Evolutionary conservation across 1,140 invertebrate species (phyloP).

Genomic region (Halesus radiatus): DNA sequence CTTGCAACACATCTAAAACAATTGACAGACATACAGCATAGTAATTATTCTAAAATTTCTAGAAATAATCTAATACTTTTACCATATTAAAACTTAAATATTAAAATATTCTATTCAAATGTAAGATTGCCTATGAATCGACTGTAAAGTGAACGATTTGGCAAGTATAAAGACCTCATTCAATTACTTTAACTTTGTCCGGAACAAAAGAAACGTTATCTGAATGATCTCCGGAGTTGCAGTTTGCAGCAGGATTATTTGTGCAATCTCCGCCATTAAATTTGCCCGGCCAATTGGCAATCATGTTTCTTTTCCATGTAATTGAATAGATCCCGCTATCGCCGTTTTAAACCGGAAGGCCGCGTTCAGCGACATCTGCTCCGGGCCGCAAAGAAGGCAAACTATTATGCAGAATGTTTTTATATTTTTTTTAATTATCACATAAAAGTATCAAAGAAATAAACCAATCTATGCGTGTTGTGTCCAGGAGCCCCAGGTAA

Average conservation of each 20-base stretch:
- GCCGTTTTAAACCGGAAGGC: background rate
- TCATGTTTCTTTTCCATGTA: conserved; percentile 56
- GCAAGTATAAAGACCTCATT: conserved; percentile 18
- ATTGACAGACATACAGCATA: too few species aligned
- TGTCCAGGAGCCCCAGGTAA: too few species aligned
- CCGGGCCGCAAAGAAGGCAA: background rate
- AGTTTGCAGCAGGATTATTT: conserved; percentile 4
- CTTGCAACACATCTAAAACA: too few species aligned
- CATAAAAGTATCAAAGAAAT: too few species aligned
- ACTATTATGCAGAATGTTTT: too few species aligned
- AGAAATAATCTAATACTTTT: too few species aligned
- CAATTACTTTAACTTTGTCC: conserved; percentile 23
- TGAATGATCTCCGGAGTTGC: conserved; percentile 16
- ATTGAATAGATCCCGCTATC: conserved; percentile 54
- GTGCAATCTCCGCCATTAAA: conserved; percentile 52
- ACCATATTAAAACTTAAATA: too few species aligned
- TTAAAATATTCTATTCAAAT: background rate
- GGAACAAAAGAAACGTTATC: conserved; percentile 5
- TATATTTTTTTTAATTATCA: too few species aligned
- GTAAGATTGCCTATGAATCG: conserved; percentile 4
- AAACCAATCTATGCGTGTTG: too few species aligned
- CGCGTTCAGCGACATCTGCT: background rate
- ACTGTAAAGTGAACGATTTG: background rate
- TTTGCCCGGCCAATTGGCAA: conserved; percentile 56
- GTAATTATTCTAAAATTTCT: too few species aligned